phyloP scores from a whole-genome alignment of 1,140 invertebrate species.

The Aleiodes sp. region DNA sequence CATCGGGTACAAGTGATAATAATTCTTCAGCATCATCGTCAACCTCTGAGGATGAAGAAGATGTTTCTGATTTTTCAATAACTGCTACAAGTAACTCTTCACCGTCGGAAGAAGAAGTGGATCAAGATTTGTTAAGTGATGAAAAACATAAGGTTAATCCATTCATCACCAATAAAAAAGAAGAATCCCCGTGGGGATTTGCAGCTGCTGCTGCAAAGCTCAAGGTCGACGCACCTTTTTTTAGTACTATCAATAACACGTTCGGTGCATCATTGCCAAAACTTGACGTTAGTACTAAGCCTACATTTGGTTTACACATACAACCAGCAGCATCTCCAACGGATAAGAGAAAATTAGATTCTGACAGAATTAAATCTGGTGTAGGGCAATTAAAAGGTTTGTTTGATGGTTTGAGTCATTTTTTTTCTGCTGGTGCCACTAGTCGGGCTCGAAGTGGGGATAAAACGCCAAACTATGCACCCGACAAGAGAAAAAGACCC shows the following conservation, averaged over 20 bases:
- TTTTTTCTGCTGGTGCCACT: slow-evolving; percentile 76
- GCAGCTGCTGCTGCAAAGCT: slow-evolving; percentile 72
- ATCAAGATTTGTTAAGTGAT: not conserved
- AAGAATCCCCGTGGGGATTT: slow-evolving; percentile 80
- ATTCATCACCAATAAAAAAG: slow-evolving; percentile 57
- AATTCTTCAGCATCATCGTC: slow-evolving; percentile 39
- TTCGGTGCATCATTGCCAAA: slow-evolving; percentile 55
- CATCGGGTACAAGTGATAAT: slow-evolving; percentile 40
- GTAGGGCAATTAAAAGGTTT: slow-evolving; percentile 77
- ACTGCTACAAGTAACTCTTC: slow-evolving; percentile 57
- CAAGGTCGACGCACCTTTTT: slow-evolving; percentile 54
- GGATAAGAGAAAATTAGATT: slow-evolving; percentile 28
- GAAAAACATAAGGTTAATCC: slow-evolving; percentile 58
- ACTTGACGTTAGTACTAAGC: slow-evolving; percentile 53
- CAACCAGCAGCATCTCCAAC: slow-evolving; percentile 43
- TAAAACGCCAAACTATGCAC: slow-evolving; percentile 66
- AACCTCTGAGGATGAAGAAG: slow-evolving; percentile 49
- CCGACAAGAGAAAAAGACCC: slow-evolving; percentile 60
- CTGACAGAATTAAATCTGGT: slow-evolving; percentile 54
- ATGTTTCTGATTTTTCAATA: slow-evolving; percentile 55
- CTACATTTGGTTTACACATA: slow-evolving; percentile 55
- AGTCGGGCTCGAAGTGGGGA: slow-evolving; percentile 66
- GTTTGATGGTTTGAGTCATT: slow-evolving; percentile 86
- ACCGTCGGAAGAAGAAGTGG: slow-evolving; percentile 50
- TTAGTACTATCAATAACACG: slow-evolving; percentile 57